Evolutionary conservation across 2,888 invertebrate species (phyloP).

Genomic region (Andrena fulva): DNA sequence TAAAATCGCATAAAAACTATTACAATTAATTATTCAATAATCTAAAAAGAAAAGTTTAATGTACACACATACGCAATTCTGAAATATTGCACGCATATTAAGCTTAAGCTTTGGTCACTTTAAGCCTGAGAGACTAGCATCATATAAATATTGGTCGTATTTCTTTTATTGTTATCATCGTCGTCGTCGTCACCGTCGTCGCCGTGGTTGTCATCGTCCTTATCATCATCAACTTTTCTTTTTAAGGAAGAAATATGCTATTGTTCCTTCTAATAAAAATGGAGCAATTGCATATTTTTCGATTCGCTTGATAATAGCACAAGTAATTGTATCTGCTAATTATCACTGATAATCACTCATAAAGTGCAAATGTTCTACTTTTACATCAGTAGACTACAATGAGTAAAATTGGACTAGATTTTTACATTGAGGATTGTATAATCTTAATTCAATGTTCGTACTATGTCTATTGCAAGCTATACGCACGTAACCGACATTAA

Average conservation of each 20-base stretch:
- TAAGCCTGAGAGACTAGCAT: constrained; percentile 50
- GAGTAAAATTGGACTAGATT: constrained; percentile 60
- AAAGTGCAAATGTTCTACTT: constrained; percentile 51
- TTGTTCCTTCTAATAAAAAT: constrained; percentile 33
- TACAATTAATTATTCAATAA: constrained; percentile 31
- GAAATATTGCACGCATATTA: constrained; percentile 45
- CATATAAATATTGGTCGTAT: constrained; percentile 50
- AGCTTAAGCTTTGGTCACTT: constrained; percentile 42
- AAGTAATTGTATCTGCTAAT: constrained; percentile 39
- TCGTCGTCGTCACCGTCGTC: not conserved
- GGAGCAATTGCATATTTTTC: constrained; percentile 29
- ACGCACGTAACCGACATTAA: constrained; percentile 45
- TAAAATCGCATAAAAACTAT: constrained; percentile 38
- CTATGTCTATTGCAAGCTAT: constrained; percentile 60
- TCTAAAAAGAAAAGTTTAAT: constrained; percentile 42
- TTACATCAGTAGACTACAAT: constrained; percentile 49
- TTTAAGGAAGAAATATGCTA: constrained; percentile 11
- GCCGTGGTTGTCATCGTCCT: not conserved
- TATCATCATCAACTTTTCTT: not conserved
- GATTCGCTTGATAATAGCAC: constrained; percentile 6
- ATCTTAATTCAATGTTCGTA: constrained; percentile 43
- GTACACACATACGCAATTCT: constrained; percentile 39
- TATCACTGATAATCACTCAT: constrained; percentile 38
- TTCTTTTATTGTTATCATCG: constrained; percentile 12
- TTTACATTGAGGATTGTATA: constrained; percentile 58